These are phyloP conservation scores for Trypoxylus dichotomus DNA, from an alignment of 1,140 invertebrate species.

Conservation along the genomic window DNA sequence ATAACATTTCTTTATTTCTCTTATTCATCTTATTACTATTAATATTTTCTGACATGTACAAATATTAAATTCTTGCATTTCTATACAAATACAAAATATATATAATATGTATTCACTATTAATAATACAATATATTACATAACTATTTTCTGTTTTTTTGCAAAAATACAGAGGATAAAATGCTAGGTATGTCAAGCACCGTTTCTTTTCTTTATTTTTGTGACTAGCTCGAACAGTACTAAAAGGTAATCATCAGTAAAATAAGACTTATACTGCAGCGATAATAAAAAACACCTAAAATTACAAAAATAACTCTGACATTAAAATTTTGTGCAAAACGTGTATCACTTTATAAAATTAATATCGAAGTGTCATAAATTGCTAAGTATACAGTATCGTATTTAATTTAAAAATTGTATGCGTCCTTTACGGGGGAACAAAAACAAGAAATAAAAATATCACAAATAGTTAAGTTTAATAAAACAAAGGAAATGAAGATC, in stretches of 20 bases:
- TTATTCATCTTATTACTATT: not conserved
- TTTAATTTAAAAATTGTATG: not conserved
- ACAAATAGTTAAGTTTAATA: constrained; percentile 5
- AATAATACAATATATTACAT: constrained; percentile 17
- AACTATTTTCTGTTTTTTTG: not conserved
- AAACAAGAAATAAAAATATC: constrained; percentile 3
- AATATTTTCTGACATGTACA: constrained; percentile 23
- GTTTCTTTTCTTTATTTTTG: constrained; percentile 8
- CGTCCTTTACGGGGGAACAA: not conserved
- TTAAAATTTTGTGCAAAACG: constrained; percentile 8
- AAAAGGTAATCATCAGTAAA: constrained; percentile 6
- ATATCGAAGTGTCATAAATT: not conserved
- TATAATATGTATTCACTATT: constrained; percentile 11
- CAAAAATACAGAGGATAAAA: constrained; percentile 10
- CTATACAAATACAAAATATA: constrained; percentile 31
- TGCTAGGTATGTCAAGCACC: constrained; percentile 15
- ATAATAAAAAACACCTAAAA: not conserved
- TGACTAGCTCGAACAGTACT: not conserved
- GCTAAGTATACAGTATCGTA: not conserved
- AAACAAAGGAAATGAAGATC: not conserved
- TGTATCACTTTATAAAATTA: not conserved
- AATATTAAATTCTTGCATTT: constrained; percentile 19
- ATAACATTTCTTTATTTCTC: not conserved
- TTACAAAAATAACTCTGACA: not conserved
- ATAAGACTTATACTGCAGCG: not conserved